Evolutionary conservation across 2,888 invertebrate species (phyloP).

Genomic region (Conomelus anceps): DNA sequence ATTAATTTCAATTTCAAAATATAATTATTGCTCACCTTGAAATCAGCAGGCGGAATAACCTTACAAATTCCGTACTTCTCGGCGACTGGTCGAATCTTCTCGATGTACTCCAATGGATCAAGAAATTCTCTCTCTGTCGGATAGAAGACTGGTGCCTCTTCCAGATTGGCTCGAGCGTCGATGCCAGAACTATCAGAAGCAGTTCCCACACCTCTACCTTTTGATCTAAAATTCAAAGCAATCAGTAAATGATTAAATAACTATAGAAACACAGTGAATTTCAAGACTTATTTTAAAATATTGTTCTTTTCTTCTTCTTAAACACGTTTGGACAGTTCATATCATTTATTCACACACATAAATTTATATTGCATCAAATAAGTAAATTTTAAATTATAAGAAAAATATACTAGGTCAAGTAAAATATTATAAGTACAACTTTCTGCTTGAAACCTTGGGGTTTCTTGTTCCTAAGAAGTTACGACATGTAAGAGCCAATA

Average conservation of each 20-base stretch:
- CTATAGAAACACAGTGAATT: background rate
- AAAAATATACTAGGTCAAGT: too few relatives aligned
- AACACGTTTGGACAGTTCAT: too few relatives aligned
- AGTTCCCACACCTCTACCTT: background rate
- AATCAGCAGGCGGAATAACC: slow-evolving; percentile 73
- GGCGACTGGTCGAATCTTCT: slow-evolving; percentile 66
- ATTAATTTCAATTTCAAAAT: slow-evolving; percentile 9
- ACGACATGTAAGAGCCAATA: too few relatives aligned
- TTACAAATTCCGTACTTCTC: slow-evolving; percentile 80
- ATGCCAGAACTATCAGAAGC: background rate
- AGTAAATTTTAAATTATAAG: background rate
- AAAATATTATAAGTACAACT: too few relatives aligned
- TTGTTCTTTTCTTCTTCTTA: too few relatives aligned
- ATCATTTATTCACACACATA: too few relatives aligned
- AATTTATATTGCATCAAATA: too few relatives aligned
- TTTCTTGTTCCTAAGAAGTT: too few relatives aligned
- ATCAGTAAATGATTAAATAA: background rate
- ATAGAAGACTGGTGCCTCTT: slow-evolving; percentile 69
- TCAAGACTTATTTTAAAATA: background rate
- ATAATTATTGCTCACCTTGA: too few relatives aligned
- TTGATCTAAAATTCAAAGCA: background rate
- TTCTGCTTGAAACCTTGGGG: too few relatives aligned
- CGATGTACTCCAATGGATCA: slow-evolving; percentile 80
- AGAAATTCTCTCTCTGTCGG: slow-evolving; percentile 78
- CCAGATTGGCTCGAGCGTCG: slow-evolving; percentile 29